These are phyloP conservation scores for Danaus melanippus DNA, from an alignment of 1,140 invertebrate species.

Conservation along the genomic window DNA sequence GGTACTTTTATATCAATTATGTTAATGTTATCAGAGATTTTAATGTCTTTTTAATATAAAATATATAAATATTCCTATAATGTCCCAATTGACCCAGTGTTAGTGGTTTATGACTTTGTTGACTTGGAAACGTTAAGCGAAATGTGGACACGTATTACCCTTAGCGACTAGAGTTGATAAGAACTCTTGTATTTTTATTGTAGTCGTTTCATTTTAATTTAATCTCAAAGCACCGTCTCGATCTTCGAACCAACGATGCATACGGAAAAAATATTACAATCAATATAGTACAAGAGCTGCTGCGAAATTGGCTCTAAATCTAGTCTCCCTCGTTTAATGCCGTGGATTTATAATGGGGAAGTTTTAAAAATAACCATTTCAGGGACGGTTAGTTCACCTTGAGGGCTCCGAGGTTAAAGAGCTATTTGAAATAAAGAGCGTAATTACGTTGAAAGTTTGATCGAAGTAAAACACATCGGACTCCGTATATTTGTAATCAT, in stretches of 20 bases:
- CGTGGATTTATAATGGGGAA: slow-evolving; percentile 37
- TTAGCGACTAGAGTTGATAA: background rate
- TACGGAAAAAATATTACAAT: slow-evolving; percentile 52
- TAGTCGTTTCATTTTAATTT: background rate
- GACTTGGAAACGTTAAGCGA: too few relatives aligned
- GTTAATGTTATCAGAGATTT: slow-evolving; percentile 23
- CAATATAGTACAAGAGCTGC: slow-evolving; percentile 46
- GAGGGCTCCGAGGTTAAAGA: slow-evolving; percentile 20
- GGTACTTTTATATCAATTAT: slow-evolving; percentile 29
- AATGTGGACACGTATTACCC: too few relatives aligned
- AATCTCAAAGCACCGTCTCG: slow-evolving; percentile 3
- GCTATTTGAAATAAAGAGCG: slow-evolving; percentile 39
- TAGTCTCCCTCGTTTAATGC: slow-evolving; percentile 38
- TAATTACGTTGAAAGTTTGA: too few relatives aligned
- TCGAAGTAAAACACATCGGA: too few relatives aligned
- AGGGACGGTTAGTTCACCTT: slow-evolving; percentile 54
- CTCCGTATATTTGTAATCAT: too few relatives aligned
- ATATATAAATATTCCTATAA: slow-evolving; percentile 23
- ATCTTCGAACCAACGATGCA: slow-evolving; percentile 35
- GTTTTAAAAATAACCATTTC: slow-evolving; percentile 59
- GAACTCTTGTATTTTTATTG: slow-evolving; percentile 4
- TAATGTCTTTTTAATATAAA: slow-evolving; percentile 21
- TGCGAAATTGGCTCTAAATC: slow-evolving; percentile 53
- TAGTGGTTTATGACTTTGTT: background rate
- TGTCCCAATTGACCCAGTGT: slow-evolving; percentile 9